Evolutionary conservation across 2,797 vertebrate genomes (phyloP), one percentile per base, ranked within the genome.

Genomic region (Hoplostethus mediterraneus): DNA sequence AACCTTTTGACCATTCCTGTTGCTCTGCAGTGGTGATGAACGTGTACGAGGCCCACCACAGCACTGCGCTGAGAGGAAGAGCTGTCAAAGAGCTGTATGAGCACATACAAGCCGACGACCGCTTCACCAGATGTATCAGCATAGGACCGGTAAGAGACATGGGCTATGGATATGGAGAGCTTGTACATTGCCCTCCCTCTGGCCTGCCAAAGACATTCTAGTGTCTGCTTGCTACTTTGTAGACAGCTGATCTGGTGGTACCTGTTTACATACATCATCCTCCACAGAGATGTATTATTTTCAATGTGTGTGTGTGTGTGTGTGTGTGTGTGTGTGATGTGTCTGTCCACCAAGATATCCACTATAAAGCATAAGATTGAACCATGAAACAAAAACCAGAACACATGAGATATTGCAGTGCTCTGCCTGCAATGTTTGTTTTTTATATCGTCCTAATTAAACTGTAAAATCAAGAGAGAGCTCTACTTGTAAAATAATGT

Each of bases 121-220:
- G 90, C 58, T 99, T 99, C 92, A 97, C 96, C 25, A 98, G 97
- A 65, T 96, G 94, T 64, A 96, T 99, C 89, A 98, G 97, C 89
- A 97, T 99, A 0, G 97, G 98, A 10, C 98, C 98, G 67, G 98
- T 99, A 91, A 58, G 53, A 53, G 30, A 14, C 2, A 17, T 8
- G 11, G 21, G 17, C 49, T 36, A 6, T 36, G 33, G 33, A 36
- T 8, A 36, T 36, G 33, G 33, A 36, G n/a, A 52, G 16, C 9
- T 21, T 25, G 7, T 25, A 17, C 49, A 51, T 3, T 10, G 49
- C 17, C 9, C 1, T 47, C 14, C 45, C 6, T n/a, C 6, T 48
- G 5, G 5, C n/a, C 14, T 16, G 45, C 12, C 28, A 13, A 47
- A 47, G 44, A 47, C 16, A 48, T 48, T 48, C 14, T 48, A n/a